phyloP scores from a whole-genome alignment of 2,797 vertebrate genomes.

The Danio aesculapii region DNA sequence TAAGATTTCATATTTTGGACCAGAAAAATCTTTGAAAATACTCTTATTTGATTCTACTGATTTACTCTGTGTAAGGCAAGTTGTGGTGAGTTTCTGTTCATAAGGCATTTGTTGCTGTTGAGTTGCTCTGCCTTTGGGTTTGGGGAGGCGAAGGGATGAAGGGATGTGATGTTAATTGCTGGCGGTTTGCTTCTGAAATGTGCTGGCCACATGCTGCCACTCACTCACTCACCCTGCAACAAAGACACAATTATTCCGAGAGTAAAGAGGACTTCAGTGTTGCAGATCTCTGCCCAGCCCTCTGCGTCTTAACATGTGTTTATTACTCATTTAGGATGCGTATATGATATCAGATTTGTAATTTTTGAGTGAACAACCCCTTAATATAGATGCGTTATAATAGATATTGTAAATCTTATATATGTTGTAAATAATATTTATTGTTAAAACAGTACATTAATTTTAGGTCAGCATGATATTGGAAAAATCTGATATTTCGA shows the following conservation, averaged over 20 bases:
- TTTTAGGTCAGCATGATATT: no score
- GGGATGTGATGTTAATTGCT: slow-evolving; percentile 58
- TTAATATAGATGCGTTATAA: no score
- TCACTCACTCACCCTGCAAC: slow-evolving; percentile 58
- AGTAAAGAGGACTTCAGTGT: slow-evolving; percentile 47
- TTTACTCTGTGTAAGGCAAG: background rate
- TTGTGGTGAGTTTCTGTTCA: slow-evolving; percentile 11
- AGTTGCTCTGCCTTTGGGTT: slow-evolving; percentile 36
- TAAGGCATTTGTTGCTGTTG: slow-evolving; percentile 39
- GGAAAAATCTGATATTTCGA: no score
- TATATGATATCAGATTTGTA: no score
- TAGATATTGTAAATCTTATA: no score
- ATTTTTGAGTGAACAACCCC: no score
- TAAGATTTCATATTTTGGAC: background rate
- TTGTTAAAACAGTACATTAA: no score
- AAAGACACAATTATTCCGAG: slow-evolving; percentile 63
- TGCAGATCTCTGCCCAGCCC: slow-evolving; percentile 44
- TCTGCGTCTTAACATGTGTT: slow-evolving; percentile 34
- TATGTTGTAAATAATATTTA: no score
- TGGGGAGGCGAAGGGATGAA: slow-evolving; percentile 48
- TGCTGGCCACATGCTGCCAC: slow-evolving; percentile 68
- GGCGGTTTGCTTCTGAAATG: slow-evolving; percentile 64
- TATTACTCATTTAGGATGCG: background rate
- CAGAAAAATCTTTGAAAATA: background rate
- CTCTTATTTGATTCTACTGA: slow-evolving; percentile 9